Evolutionary conservation across 2,113 vertebrate species (phyloP), one percentile per base, ranked within the genome.

Genomic region (Phyllostomus hastatus): DNA sequence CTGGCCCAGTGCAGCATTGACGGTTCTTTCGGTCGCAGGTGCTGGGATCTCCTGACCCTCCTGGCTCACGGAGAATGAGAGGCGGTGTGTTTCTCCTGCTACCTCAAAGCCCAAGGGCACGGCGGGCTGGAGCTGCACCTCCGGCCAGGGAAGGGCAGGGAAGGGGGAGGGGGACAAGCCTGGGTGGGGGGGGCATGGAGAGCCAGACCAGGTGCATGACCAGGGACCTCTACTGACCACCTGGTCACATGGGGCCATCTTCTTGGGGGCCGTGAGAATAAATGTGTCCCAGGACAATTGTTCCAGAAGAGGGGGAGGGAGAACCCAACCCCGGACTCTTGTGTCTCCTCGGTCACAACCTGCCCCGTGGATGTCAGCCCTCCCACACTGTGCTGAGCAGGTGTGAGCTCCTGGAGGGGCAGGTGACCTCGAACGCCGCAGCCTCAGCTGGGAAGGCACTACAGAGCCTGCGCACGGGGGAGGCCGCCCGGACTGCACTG

Each of bases 381-480:
- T 31, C 31, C 35, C 7, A 26, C 2, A 1, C 46, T 73, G 35
- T 14, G 19, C 41, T 22, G 57, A 61, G 35, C 28, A 10, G 12
- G 24, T 11, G 19, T 54, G 33, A 46, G 10, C 7, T 1, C 19
- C 48, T 59, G 1, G 38, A 38, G 35, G 59, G 33, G 54, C 15
- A 14, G 3, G 7, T 12, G 24, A 43, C 19, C 52, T 33, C 57
- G 57, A 15, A 0, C 4, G 26, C 0, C 0, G 10, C 24, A 20
- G 50, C 33, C 54, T 66, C 7, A 31, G 0, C 76, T 41, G 31
- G 52, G 59, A 43, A 50, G 24, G 70, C 5, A 14, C 48, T 10
- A 0, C 17, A 28, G 22, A 54, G 15, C 19, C 7, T 8, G 2
- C 43, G 26, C 26, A n/a, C 0, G 0, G 22, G 14, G 2, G 46